phyloP scores from a whole-genome alignment of 2,888 invertebrate genomes.

The Cephus runcator region DNA sequence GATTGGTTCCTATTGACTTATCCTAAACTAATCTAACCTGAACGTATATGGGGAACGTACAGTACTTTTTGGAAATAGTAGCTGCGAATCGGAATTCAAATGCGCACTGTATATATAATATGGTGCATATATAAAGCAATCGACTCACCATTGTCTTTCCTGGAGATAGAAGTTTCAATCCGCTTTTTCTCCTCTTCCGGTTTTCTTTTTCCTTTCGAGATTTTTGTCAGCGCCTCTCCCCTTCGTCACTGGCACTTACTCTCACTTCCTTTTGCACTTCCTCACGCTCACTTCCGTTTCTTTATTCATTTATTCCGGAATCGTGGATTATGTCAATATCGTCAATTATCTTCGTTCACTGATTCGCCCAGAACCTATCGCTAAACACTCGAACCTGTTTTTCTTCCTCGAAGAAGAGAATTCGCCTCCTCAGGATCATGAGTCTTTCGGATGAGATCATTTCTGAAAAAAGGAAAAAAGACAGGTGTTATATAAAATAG shows the following conservation, averaged over 20 bases:
- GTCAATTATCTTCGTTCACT: neutral
- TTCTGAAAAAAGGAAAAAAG: conserved; percentile 22
- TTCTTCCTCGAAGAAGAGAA: conserved; percentile 13
- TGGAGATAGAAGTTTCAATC: neutral
- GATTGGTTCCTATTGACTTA: neutral
- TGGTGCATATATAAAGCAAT: neutral
- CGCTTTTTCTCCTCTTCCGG: too few relatives aligned
- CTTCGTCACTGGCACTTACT: neutral
- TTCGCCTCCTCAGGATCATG: conserved; percentile 5
- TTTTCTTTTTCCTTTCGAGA: neutral
- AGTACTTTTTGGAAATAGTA: neutral
- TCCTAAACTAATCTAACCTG: too few relatives aligned
- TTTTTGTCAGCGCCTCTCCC: neutral
- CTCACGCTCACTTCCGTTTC: neutral
- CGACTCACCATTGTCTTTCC: neutral
- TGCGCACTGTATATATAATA: neutral
- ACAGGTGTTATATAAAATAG: neutral
- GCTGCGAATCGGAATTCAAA: neutral
- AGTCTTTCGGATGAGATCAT: conserved; percentile 14
- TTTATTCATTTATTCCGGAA: neutral
- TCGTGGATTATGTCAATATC: neutral
- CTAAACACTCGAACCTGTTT: conserved; percentile 18
- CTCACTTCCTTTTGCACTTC: neutral
- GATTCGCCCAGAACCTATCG: conserved; percentile 20
- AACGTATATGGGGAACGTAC: neutral